Evolutionary conservation across 2,888 invertebrate species (phyloP), one percentile per base, ranked within the genome.

Genomic region (Caenorhabditis sp.): DNA sequence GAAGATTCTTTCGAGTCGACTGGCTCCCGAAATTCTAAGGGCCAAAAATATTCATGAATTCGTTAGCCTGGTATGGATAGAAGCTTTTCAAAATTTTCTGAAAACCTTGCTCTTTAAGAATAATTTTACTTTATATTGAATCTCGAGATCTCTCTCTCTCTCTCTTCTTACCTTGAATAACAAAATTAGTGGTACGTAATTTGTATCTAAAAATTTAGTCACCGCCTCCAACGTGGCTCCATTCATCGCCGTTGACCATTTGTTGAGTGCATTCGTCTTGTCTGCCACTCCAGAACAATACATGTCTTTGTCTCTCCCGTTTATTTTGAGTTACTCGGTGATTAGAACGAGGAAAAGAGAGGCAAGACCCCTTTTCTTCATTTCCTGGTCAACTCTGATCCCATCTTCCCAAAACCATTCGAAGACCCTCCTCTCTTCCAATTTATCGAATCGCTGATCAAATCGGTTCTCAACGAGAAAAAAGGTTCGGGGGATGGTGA

Each of bases 371-470:
- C 22, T 8, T 24, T 61, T 12, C 7, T 6, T n/a, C 12, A 26
- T 26, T 54, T 58, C 35, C 4, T 58, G 14, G n/a, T 38, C 19
- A 61, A 61, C 41, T 61, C n/a, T 31, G 10, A 58, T 19, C 31
- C 6, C 35, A 12, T 12, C n/a, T n/a, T 7, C 4, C 31, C 58
- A 47, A 19, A 26, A 54, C 24, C 56, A 26, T 10, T 58, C 16
- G 5, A 10, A 31, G n/a, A 14, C 3, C 19, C 47, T 47, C 47
- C 14, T 19, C 47, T 26, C 12, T 54, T 38, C 22, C 31, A 49
- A 35, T 51, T 66, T 22, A 54, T 68, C 68, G 54, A 51, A 54
- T 51, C 68, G 24, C 24, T 68, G 68, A 68, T 72, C 72, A 72
- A 72, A 72, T 72, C 54, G 51, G 24, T 26, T 68, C 68, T 54